A percentile compares a stretch with the other conserved stretches of the same genome.
phyloP scores from a whole-genome alignment of 2,888 invertebrate species.

The Neocrepidodera transversa region DNA sequence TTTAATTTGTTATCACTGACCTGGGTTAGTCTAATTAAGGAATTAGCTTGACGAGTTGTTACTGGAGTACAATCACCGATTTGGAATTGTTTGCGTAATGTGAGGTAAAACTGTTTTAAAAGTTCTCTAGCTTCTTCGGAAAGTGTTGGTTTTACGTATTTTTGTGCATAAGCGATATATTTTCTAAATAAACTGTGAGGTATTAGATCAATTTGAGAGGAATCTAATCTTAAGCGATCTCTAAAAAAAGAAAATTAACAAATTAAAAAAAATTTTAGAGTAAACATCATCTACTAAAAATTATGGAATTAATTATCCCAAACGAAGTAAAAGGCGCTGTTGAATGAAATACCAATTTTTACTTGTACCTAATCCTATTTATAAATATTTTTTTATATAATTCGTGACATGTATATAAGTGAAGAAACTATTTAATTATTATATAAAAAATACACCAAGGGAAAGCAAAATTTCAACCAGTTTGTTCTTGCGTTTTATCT shows the following conservation, averaged over 20 bases:
- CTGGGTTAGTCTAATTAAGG: conserved; percentile 83
- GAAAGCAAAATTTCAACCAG: no score
- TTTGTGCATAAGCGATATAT: conserved; percentile 89
- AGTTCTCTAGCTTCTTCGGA: conserved; percentile 73
- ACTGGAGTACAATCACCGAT: conserved; percentile 77
- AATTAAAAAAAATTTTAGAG: background rate
- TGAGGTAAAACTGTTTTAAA: conserved; percentile 81
- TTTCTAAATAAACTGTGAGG: conserved; percentile 82
- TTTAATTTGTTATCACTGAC: no score
- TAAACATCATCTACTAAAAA: no score
- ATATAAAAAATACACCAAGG: no score
- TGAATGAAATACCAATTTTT: no score
- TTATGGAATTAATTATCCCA: no score
- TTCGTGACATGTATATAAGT: no score
- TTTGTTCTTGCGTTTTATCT: no score
- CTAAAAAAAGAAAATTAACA: conserved; percentile 52
- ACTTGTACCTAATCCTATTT: no score
- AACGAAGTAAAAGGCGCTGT: no score
- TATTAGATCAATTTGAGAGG: conserved; percentile 73
- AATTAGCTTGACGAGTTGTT: conserved; percentile 88
- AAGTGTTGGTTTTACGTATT: conserved; percentile 84
- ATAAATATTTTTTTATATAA: no score
- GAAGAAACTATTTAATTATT: no score
- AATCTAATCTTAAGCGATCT: conserved; percentile 67
- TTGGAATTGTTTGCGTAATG: conserved; percentile 74